Conservation (phyloP, 2,797 vertebrate species). For the Centroberyx gerrardi region DNA sequence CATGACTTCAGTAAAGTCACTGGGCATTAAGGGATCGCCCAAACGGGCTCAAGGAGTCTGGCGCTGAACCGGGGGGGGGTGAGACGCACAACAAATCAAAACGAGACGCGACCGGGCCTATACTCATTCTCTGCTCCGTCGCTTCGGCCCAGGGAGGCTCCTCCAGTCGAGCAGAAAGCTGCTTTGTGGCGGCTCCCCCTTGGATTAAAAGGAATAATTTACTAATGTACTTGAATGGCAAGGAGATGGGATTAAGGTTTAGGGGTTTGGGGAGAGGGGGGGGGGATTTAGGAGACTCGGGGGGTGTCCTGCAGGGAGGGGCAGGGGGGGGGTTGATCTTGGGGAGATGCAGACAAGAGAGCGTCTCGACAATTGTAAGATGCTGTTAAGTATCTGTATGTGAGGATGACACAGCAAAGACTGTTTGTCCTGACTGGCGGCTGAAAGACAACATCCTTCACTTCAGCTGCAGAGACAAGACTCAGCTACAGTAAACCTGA, state of each 20-base stretch:
- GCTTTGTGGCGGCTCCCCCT: constrained; percentile 56
- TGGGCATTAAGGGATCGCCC: constrained; percentile 8
- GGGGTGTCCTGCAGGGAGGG: constrained; percentile 22
- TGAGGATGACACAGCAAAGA: neutral
- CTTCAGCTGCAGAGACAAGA: neutral
- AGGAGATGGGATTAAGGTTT: constrained; percentile 81
- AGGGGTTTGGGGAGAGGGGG: constrained; percentile 39
- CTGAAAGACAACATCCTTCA: neutral
- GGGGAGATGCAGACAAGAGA: constrained; percentile 43
- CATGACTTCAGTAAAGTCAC: neutral
- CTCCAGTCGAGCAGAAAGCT: constrained; percentile 64
- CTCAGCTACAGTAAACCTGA: neutral
- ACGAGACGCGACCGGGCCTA: constrained; percentile 55
- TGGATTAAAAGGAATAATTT: constrained; percentile 83
- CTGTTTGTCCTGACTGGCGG: neutral
- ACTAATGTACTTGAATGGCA: constrained; percentile 79
- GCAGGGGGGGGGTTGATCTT: constrained; percentile 32
- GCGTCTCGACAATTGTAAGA: constrained; percentile 20
- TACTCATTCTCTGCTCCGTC: constrained; percentile 57
- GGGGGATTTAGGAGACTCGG: constrained; percentile 52
- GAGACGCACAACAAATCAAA: constrained; percentile 60
- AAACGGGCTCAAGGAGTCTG: constrained; percentile 28
- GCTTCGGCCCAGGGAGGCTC: constrained; percentile 54
- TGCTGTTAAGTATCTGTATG: constrained; percentile 15
- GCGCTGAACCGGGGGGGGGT: neutral